phyloP scores from a whole-genome alignment of 2,888 invertebrate species.

The Clitarchus hookeri region DNA sequence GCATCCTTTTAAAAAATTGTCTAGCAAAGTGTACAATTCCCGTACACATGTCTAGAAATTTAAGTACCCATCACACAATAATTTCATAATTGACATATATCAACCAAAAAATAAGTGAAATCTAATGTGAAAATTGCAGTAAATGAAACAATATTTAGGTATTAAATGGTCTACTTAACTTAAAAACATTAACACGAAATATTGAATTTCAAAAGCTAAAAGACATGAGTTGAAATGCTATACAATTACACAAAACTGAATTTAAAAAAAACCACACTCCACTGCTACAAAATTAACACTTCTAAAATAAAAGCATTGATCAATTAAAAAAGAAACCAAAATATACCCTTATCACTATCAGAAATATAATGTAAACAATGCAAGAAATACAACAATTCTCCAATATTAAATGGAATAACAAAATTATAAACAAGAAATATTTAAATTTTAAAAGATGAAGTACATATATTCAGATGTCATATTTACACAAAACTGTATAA shows the following conservation, averaged over 20 bases:
- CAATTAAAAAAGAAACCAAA: neutral
- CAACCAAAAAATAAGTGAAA: neutral
- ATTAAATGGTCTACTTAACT: constrained; percentile 10
- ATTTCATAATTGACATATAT: neutral
- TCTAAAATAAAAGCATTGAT: neutral
- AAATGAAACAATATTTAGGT: neutral
- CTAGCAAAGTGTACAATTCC: neutral
- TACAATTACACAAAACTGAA: neutral
- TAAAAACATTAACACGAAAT: neutral
- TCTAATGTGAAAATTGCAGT: neutral
- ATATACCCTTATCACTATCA: too few species aligned
- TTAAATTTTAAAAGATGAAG: too few species aligned
- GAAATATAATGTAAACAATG: too few species aligned
- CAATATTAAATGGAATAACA: too few species aligned
- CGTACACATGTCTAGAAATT: neutral
- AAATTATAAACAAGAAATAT: too few species aligned
- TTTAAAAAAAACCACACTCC: too few species aligned
- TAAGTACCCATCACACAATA: neutral
- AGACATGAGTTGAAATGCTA: neutral
- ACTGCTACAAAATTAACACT: neutral
- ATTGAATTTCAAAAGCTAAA: neutral
- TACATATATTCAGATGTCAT: too few species aligned
- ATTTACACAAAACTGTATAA: too few species aligned
- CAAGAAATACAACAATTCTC: too few species aligned
- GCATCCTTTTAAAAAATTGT: too few species aligned